phyloP scores from a whole-genome alignment of 2,113 vertebrate genomes.

The Choloepus hoffmanni region DNA sequence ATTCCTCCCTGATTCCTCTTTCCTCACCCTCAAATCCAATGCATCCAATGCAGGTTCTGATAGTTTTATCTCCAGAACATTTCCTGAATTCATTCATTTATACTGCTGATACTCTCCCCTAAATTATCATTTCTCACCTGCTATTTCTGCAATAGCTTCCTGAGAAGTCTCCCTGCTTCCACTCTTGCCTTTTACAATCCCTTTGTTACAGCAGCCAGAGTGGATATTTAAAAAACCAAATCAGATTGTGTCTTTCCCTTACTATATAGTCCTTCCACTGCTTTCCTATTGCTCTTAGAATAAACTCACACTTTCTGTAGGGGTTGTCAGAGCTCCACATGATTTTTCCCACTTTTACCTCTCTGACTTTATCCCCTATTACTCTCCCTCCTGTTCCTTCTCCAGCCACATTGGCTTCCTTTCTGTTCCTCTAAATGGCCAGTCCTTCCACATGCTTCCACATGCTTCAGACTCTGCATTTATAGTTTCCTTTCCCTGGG shows the following conservation, averaged over 20 bases:
- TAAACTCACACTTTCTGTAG: not conserved
- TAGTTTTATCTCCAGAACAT: not conserved
- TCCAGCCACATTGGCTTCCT: not conserved
- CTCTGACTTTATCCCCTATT: not conserved
- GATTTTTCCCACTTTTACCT: not conserved
- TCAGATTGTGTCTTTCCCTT: not conserved
- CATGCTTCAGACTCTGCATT: not conserved
- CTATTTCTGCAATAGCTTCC: not conserved
- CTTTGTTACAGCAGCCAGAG: not conserved
- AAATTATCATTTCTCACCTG: not conserved
- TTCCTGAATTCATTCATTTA: not conserved
- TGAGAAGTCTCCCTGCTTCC: not conserved
- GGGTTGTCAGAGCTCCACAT: fast-evolving
- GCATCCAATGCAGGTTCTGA: not conserved
- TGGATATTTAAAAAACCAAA: not conserved
- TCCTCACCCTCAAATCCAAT: not conserved
- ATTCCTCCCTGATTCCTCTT: not conserved
- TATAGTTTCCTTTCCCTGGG: not conserved
- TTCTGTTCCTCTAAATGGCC: not conserved
- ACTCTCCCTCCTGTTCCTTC: not conserved
- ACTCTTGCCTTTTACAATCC: no score
- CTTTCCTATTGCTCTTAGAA: not conserved
- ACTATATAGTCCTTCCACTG: not conserved
- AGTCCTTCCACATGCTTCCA: not conserved
- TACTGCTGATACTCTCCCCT: not conserved